phyloP scores from a whole-genome alignment of 2,113 vertebrate genomes.

The Microcebus griseorufus region DNA sequence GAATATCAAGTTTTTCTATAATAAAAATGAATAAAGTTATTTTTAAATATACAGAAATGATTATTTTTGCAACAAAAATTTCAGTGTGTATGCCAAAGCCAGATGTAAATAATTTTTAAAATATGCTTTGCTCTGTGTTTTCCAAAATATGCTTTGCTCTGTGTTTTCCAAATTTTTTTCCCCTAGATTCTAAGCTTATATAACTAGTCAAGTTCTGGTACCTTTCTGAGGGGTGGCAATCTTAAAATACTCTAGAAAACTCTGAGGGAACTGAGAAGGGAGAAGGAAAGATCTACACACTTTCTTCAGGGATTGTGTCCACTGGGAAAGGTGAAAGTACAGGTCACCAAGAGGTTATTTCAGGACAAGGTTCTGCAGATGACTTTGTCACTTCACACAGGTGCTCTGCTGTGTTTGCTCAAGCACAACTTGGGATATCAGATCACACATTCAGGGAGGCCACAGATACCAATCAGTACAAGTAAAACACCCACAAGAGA shows the following conservation, averaged over 20 bases:
- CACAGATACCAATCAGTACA: neutral
- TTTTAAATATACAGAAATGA: slow-evolving; percentile 19
- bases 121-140: slow-evolving; percentile 34
- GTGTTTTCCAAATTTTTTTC: no score
- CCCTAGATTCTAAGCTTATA: neutral
- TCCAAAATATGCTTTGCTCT: no score
- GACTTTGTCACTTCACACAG: slow-evolving; percentile 44
- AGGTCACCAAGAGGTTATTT: slow-evolving; percentile 42
- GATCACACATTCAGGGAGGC: slow-evolving; percentile 5
- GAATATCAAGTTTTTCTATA: neutral
- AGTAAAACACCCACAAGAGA: neutral
- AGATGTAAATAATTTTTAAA: slow-evolving; percentile 33
- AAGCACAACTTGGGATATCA: slow-evolving; percentile 40
- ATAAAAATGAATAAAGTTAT: slow-evolving; percentile 47
- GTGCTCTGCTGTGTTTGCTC: neutral
- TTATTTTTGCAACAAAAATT: slow-evolving; percentile 36
- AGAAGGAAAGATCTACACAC: neutral
- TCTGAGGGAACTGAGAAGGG: neutral
- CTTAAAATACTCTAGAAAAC: slow-evolving; percentile 48
- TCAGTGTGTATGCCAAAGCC: slow-evolving; percentile 9
- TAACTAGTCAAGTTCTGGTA: neutral
- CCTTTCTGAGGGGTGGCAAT: neutral
- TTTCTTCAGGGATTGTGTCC: neutral
- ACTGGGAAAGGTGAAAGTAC: slow-evolving; percentile 23
- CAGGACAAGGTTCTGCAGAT: slow-evolving; percentile 19